Evolutionary conservation across 2,113 vertebrate species (phyloP).

Genomic region (Coryphaenoides rupestris): DNA sequence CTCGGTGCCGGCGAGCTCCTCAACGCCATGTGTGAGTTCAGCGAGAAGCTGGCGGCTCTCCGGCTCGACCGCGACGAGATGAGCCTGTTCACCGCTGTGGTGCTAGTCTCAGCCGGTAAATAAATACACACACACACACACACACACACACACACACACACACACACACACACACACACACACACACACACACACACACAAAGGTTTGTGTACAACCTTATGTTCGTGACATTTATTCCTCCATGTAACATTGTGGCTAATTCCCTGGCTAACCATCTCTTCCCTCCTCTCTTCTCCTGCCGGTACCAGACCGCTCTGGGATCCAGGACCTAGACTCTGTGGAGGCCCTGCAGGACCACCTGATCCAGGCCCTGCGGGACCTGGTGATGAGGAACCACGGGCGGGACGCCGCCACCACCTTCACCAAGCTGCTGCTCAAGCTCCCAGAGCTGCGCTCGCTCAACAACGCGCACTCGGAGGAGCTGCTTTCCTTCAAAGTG

Average conservation of each 20-base stretch:
- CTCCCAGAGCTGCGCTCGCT: constrained; percentile 95
- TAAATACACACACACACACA: too few species aligned
- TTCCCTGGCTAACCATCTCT: not conserved
- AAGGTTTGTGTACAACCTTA: too few species aligned
- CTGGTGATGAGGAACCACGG: constrained; percentile 94
- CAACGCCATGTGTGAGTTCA: constrained; percentile 97
- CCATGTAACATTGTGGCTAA: not conserved
- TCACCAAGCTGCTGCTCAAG: constrained; percentile 97
- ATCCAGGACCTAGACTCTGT: constrained; percentile 90
- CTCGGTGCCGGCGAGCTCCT: constrained; percentile 94
- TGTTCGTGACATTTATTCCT: not conserved
- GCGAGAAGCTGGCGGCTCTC: constrained; percentile 90
- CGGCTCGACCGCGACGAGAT: constrained; percentile 90
- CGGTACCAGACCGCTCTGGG: constrained; percentile 85
- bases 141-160: too few species aligned
- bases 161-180: too few species aligned
- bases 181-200: too few species aligned
- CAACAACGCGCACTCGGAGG: constrained; percentile 99
- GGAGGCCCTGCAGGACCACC: constrained; percentile 92
- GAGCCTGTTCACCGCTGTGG: constrained; percentile 94
- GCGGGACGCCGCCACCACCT: constrained; percentile 86
- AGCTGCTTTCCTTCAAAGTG: constrained; percentile 96
- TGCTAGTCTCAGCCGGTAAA: constrained; percentile 97
- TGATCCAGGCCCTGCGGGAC: constrained; percentile 90
- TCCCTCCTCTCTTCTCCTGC: not conserved